phyloP scores from a whole-genome alignment of 1,140 invertebrate genomes.

The Drosophila funebris region DNA sequence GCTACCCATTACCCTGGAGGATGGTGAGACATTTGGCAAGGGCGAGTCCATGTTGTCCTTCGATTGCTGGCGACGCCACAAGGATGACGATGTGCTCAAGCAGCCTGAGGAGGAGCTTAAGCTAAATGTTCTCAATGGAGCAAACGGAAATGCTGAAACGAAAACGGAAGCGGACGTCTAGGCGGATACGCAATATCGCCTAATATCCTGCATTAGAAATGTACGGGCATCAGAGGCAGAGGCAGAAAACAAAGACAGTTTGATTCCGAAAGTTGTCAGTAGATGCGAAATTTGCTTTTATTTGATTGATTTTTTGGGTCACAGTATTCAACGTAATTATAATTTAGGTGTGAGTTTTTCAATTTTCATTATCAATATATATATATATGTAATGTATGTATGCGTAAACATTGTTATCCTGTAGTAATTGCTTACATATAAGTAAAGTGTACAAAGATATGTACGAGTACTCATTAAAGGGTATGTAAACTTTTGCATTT shows the following conservation, averaged over 20 bases:
- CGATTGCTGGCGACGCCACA: conserved; percentile 72
- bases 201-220: not conserved
- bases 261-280: conserved; percentile 60
- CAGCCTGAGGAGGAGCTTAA: conserved; percentile 55
- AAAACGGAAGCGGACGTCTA: conserved; percentile 32
- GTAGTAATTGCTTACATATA: conserved; percentile 69
- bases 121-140: conserved; percentile 53
- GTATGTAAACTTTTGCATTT: conserved; percentile 66
- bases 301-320: conserved; percentile 74
- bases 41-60: conserved; percentile 82
- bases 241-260: conserved; percentile 24
- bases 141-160: conserved; percentile 19
- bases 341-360: conserved; percentile 36
- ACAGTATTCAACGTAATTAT: conserved; percentile 71
- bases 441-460: conserved; percentile 64
- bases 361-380: conserved; percentile 4
- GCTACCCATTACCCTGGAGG: conserved; percentile 63
- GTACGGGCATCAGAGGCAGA: conserved; percentile 1
- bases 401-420: conserved; percentile 45
- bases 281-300: conserved; percentile 77
- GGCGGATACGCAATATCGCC: conserved; percentile 14
- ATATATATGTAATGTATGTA: conserved; percentile 27
- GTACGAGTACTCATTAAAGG: conserved; percentile 49
- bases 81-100: conserved; percentile 54
- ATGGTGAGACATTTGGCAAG: conserved; percentile 65